phyloP scores from a whole-genome alignment of 2,797 vertebrate species.

The Nothura maculosa region DNA sequence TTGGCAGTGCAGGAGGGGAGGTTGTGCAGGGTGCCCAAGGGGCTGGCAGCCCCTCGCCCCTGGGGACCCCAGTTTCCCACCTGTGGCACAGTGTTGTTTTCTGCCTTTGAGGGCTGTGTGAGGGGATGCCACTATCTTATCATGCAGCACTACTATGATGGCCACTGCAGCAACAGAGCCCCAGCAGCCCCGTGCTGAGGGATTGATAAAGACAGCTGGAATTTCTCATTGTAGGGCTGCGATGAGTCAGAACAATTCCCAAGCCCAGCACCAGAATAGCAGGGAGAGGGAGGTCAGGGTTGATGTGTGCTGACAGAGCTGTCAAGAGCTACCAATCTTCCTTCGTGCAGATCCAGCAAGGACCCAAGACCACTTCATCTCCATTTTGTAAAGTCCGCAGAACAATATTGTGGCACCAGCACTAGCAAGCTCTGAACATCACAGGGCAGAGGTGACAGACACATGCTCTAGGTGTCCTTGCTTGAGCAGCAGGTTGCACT shows the following conservation, averaged over 20 bases:
- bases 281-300: slow-evolving; percentile 7
- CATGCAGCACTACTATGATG: background rate
- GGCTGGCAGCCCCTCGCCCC: background rate
- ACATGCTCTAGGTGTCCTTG: no score
- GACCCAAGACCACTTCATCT: background rate
- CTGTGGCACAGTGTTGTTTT: background rate
- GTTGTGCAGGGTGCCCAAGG: background rate
- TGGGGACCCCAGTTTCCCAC: background rate
- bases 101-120: fast-evolving
- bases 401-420: background rate
- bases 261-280: slow-evolving; percentile 18
- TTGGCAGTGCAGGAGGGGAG: background rate
- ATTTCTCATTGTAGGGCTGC: background rate
- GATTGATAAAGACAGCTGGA: background rate
- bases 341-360: background rate
- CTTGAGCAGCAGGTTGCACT: no score
- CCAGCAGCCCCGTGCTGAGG: background rate
- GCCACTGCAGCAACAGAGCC: background rate
- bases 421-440: background rate
- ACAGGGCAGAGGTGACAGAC: fast-evolving
- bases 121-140: background rate
- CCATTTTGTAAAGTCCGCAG: background rate
- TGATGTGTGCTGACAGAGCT: slow-evolving; percentile 38
- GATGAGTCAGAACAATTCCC: slow-evolving; percentile 40
- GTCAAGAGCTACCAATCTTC: slow-evolving; percentile 24